Evolutionary conservation across 2,888 invertebrate genomes (phyloP), one percentile per base, ranked within the genome.

Genomic region (Epinotia bilunana): DNA sequence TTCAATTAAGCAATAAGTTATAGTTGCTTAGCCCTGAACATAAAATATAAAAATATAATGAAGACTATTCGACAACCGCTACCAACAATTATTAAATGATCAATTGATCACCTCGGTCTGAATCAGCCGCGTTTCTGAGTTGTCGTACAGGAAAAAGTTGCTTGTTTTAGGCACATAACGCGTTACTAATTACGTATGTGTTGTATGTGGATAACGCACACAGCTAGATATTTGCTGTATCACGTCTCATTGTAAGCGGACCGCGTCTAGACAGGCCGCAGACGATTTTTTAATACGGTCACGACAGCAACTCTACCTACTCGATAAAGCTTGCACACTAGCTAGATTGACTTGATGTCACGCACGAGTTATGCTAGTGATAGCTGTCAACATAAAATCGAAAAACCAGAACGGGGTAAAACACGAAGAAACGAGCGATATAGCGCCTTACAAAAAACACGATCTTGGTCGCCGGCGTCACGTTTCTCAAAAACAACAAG

Each of bases 231-330:
- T 85, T 86, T 84, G 84, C 80, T 83, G 84, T 87, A 82, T 83
- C 83, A 84, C 85, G 87, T 86, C 87, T 86, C 86, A 84, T 82
- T 86, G 85, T 86, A 87, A 88, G 83, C 88, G 84, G 83, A 83
- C 80, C 83, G 82, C 84, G 91, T 92, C 92, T 92, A 92, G 92
- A 92, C 93, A 83, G 84, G 80, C 84, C 84, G 86, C 90, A 92
- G 92, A 93, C 92, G 87, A 90, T 88, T 91, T 92, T 91, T 91
- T 91, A 90, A 90, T 85, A 81, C 77, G 77, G 65, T 72, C 77
- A 74, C 76, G 74, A 77, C 77, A 67, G 76, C 72, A 64, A 53
- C 75, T 57, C 55, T 64, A 64, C 74, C 20, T 70, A 65, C 67
- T 61, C 23, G 71, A 53, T 62, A 61, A 72, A 73, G 68, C 57